These are phyloP conservation scores for Caenorhabditis afra DNA, from an alignment of 2,888 invertebrate genomes.

Conservation along the genomic window DNA sequence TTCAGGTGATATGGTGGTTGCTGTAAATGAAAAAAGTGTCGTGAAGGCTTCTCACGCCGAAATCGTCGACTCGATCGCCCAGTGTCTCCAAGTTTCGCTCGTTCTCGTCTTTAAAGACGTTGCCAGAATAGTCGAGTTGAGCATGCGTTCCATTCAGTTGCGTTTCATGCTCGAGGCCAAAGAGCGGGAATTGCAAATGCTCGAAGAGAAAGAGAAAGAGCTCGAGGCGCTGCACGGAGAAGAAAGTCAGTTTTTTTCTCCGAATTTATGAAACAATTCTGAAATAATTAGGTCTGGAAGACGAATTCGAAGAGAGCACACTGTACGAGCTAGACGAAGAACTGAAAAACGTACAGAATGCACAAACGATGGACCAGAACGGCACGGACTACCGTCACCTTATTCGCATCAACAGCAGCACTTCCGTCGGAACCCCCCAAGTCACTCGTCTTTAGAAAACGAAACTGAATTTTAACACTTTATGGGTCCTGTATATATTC, in stretches of 20 bases:
- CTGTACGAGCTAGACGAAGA: slow-evolving; percentile 53
- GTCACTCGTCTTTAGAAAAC: slow-evolving; percentile 36
- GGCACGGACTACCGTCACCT: slow-evolving; percentile 47
- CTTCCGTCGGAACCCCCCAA: slow-evolving; percentile 45
- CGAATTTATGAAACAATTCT: neutral
- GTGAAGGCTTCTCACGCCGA: slow-evolving; percentile 62
- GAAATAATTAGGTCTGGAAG: slow-evolving; percentile 8
- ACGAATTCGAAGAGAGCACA: slow-evolving; percentile 31
- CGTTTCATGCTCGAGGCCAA: slow-evolving; percentile 63
- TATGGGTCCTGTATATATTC: slow-evolving; percentile 19
- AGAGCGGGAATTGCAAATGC: slow-evolving; percentile 50
- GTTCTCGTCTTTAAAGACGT: slow-evolving; percentile 85
- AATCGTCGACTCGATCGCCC: slow-evolving; percentile 61
- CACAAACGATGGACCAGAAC: slow-evolving; percentile 24
- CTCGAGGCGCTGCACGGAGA: slow-evolving; percentile 30
- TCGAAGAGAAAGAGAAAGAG: slow-evolving; percentile 58
- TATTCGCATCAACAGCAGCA: slow-evolving; percentile 53
- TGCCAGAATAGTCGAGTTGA: slow-evolving; percentile 94
- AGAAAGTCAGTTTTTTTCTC: slow-evolving; percentile 20
- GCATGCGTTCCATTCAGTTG: slow-evolving; percentile 87
- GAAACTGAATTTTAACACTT: slow-evolving; percentile 1
- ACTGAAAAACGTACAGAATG: slow-evolving; percentile 43
- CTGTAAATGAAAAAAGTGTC: slow-evolving; percentile 67
- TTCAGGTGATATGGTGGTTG: slow-evolving; percentile 66
- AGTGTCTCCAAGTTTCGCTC: slow-evolving; percentile 57